Evolutionary conservation across 2,888 invertebrate species (phyloP).

Genomic region (Trachelus troglodyta): DNA sequence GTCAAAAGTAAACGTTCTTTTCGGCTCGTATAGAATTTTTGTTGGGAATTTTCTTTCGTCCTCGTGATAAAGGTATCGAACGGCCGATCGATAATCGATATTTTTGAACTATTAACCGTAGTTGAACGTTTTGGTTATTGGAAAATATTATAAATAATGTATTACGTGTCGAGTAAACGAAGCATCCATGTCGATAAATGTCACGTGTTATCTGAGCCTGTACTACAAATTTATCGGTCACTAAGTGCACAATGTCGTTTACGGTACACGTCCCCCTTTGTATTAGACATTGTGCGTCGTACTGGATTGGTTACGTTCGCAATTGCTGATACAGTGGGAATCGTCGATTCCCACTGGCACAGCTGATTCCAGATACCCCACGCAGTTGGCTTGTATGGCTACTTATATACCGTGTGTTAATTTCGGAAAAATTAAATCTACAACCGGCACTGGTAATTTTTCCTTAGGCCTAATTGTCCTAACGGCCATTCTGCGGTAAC

Average conservation of each 20-base stretch:
- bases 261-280: neutral
- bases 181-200: neutral
- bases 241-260: neutral
- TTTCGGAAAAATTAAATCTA: neutral
- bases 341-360: neutral
- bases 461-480: neutral
- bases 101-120: too few relatives aligned
- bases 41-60: neutral
- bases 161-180: neutral
- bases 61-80: neutral
- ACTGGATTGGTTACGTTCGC: neutral
- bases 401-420: neutral
- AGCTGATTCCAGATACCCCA: neutral
- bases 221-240: neutral
- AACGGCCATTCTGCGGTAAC: neutral
- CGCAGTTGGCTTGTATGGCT: neutral
- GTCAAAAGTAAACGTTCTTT: neutral
- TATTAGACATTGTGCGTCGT: neutral
- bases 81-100: neutral
- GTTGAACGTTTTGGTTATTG: too few relatives aligned
- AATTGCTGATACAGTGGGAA: neutral
- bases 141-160: neutral
- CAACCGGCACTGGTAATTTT: neutral
- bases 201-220: neutral
- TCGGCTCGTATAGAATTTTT: neutral